Base-by-base conservation (phyloP, 2,888 invertebrate genomes). In the Empis stercorea region DNA sequence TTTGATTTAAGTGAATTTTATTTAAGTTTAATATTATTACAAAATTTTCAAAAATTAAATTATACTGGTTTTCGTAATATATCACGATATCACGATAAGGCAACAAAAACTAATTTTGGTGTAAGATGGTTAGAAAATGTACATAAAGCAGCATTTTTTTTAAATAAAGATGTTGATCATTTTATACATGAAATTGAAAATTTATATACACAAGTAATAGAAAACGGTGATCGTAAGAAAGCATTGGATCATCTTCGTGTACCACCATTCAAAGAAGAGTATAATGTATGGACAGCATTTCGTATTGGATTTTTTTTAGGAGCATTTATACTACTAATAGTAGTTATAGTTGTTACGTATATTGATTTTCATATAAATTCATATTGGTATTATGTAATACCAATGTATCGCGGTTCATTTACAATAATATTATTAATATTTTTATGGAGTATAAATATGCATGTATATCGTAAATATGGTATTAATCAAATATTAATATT, bases 41-140 rank as follows among this genome's bases (percentile, higher is more conserved):
- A 91, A 68, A 91, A 91, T 66, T 88, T 87, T 65, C 88, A 92
- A 66, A 87, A 84, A 57, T 72, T 91, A 11, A 91, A 91, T 71
- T 86, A 85, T 59, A 89, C 87, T 6, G 91, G 91, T 2, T 91
- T 92, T 67, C 74, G 91, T 38, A 91, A 91, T 66, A 93, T 91
- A 55, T 73, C 91, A 40, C 92, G 93, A 66, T 93, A 91, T 65
- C 89, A 89, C 65, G 91, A 91, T 65, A 91, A 91, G 73, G 64
- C 87, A 52, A 68, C 84, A 51, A 72, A 66, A 50, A 81, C 80
- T 10, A 80, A 81, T 50, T 66, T 74, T 45, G 91, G 91, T 13
- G 75, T 77, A 11, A 79, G 78, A 61, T 91, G 88, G 88, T 73
- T 85, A 52, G 79, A 81, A 52, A 77, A 84, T 57, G 87, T 89